Evolutionary conservation across 2,797 vertebrate species (phyloP).

Genomic region (Acropternis orthonyx): DNA sequence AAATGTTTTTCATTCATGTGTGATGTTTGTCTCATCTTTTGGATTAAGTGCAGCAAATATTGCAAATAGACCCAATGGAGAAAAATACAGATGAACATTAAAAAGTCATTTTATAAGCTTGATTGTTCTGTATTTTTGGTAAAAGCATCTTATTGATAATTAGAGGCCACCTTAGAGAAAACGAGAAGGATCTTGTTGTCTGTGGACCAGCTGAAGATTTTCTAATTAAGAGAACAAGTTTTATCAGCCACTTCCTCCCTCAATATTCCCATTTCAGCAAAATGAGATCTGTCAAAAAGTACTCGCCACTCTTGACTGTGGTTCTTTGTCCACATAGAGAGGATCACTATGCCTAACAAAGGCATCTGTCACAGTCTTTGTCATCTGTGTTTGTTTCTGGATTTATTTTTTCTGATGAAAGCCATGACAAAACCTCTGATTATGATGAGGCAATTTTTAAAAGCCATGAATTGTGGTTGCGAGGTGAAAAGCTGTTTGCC

Average conservation of each 20-base stretch:
- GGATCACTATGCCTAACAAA: neutral
- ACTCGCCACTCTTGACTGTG: neutral
- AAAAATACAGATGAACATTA: neutral
- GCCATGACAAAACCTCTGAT: conserved; percentile 17
- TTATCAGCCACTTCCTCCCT: neutral
- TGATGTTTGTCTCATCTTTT: neutral
- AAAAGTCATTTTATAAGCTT: neutral
- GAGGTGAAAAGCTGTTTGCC: conserved; percentile 16
- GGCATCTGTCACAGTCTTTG: conserved; percentile 25
- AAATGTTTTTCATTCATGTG: neutral
- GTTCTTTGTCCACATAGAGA: neutral
- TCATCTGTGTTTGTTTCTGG: conserved; percentile 34
- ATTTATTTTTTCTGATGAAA: conserved; percentile 43
- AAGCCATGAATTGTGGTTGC: neutral
- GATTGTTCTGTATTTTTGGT: neutral
- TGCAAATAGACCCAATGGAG: neutral
- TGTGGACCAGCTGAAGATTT: neutral
- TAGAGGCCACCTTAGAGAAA: neutral
- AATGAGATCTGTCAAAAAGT: conserved; percentile 10
- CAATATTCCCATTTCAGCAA: neutral
- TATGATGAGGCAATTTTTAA: conserved; percentile 19
- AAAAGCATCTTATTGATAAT: neutral
- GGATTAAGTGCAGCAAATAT: neutral
- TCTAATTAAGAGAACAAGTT: conserved; percentile 34
- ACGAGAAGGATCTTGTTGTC: neutral